These are phyloP conservation scores for Pogonomyrmex californicus DNA, from an alignment of 1,140 invertebrate species.

Conservation along the genomic window DNA sequence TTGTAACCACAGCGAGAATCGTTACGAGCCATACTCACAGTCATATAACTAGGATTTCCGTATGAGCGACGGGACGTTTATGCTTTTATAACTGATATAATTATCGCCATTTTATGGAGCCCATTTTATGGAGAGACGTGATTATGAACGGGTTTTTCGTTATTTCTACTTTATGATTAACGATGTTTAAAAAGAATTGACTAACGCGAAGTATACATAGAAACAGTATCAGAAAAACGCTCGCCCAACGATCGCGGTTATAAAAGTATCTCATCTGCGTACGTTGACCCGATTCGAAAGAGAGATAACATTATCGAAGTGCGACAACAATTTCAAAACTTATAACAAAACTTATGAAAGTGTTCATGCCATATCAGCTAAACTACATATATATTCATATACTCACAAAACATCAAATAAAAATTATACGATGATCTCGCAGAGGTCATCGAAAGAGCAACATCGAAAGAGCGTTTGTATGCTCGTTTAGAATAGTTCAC, in stretches of 20 bases:
- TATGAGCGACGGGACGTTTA: slow-evolving; percentile 21
- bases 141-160: slow-evolving; percentile 15
- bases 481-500: not conserved
- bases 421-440: not conserved
- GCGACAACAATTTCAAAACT: slow-evolving; percentile 66
- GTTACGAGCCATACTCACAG: slow-evolving; percentile 5
- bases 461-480: not conserved
- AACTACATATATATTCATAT: not conserved
- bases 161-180: slow-evolving; percentile 24
- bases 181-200: not conserved
- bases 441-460: slow-evolving; percentile 2
- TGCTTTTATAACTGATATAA: slow-evolving; percentile 52
- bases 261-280: slow-evolving; percentile 51
- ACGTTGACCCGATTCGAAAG: slow-evolving; percentile 66
- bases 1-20: slow-evolving; percentile 36
- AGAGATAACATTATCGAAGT: slow-evolving; percentile 69
- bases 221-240: not conserved
- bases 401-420: not conserved
- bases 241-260: slow-evolving; percentile 1
- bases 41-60: slow-evolving; percentile 38
- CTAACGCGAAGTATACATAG: not conserved
- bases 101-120: slow-evolving; percentile 33
- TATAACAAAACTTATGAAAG: not conserved
- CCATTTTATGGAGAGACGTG: not conserved
- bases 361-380: not conserved